Conservation (phyloP, 2,888 invertebrate genomes). For the Mystacides longicornis region DNA sequence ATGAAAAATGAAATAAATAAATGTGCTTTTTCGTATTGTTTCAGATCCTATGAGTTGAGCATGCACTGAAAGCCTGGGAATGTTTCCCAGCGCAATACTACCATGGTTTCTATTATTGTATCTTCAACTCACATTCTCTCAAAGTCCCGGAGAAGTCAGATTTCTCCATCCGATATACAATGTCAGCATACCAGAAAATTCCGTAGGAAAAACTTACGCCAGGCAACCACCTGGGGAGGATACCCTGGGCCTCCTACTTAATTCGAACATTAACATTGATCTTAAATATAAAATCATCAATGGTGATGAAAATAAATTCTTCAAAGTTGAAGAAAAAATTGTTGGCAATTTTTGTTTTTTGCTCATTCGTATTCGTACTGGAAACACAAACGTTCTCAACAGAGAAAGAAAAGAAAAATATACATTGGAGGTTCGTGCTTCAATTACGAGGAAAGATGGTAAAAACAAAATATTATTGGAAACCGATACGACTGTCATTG, state of each 20-base stretch:
- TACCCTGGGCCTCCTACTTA: conserved; percentile 70
- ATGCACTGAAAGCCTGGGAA: conserved; percentile 21
- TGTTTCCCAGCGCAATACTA: conserved; percentile 23
- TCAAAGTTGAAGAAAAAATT: conserved; percentile 82
- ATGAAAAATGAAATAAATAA: too few relatives aligned
- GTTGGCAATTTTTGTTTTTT: conserved; percentile 95
- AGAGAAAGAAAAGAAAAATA: conserved; percentile 85
- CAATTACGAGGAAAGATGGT: conserved; percentile 51
- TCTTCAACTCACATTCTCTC: conserved; percentile 10
- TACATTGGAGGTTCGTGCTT: conserved; percentile 68
- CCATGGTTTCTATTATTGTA: conserved; percentile 20
- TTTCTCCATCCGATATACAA: conserved; percentile 75
- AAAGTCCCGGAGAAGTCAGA: conserved; percentile 37
- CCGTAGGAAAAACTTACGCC: conserved; percentile 81
- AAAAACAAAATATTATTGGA: conserved; percentile 56
- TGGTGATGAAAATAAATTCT: conserved; percentile 85
- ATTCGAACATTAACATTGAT: conserved; percentile 34
- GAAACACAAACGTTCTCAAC: conserved; percentile 82
- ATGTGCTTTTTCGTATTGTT: conserved; percentile 13
- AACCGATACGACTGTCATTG: conserved; percentile 62
- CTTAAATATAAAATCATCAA: conserved; percentile 80
- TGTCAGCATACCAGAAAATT: conserved; percentile 88
- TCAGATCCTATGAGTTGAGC: conserved; percentile 26
- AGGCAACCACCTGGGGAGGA: conserved; percentile 62
- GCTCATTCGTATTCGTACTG: conserved; percentile 79